Conservation (phyloP, 2,888 invertebrate species). For the Sphaerophoria rueppellii region DNA sequence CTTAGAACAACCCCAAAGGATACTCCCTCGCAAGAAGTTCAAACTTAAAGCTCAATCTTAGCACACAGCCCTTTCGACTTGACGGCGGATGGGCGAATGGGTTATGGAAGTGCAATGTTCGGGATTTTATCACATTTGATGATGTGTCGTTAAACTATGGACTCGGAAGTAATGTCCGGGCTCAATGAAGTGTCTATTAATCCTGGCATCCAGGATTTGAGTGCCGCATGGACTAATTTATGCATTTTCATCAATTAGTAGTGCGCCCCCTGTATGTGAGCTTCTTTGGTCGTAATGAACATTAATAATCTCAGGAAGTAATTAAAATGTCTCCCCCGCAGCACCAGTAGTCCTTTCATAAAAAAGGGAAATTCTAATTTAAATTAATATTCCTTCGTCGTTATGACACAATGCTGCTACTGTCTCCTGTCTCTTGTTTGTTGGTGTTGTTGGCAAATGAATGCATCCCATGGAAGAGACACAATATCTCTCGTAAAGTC, state of each 20-base stretch:
- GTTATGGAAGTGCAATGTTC: slow-evolving; percentile 58
- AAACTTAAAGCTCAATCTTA: too few relatives aligned
- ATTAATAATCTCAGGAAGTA: slow-evolving; percentile 66
- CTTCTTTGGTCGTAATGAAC: neutral
- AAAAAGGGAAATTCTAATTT: slow-evolving; percentile 67
- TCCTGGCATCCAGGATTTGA: slow-evolving; percentile 27
- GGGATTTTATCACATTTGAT: slow-evolving; percentile 59
- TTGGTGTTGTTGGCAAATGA: too few relatives aligned
- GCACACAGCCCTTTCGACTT: too few relatives aligned
- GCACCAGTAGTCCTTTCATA: slow-evolving; percentile 4
- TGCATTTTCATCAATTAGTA: slow-evolving; percentile 65
- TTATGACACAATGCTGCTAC: slow-evolving; percentile 46
- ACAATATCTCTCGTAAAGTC: slow-evolving; percentile 56
- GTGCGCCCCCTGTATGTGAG: neutral
- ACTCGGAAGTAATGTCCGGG: slow-evolving; percentile 59
- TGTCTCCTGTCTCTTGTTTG: neutral
- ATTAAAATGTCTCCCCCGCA: slow-evolving; percentile 52
- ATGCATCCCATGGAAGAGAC: slow-evolving; percentile 30
- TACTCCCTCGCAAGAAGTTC: neutral
- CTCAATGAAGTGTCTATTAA: slow-evolving; percentile 72
- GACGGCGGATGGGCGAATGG: too few relatives aligned
- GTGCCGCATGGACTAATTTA: slow-evolving; percentile 51
- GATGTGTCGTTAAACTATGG: slow-evolving; percentile 62
- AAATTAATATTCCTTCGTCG: slow-evolving; percentile 69
- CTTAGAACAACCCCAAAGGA: slow-evolving; percentile 75